Base-by-base conservation (phyloP, 2,888 invertebrate species). In the Odontocolon sp. region DNA sequence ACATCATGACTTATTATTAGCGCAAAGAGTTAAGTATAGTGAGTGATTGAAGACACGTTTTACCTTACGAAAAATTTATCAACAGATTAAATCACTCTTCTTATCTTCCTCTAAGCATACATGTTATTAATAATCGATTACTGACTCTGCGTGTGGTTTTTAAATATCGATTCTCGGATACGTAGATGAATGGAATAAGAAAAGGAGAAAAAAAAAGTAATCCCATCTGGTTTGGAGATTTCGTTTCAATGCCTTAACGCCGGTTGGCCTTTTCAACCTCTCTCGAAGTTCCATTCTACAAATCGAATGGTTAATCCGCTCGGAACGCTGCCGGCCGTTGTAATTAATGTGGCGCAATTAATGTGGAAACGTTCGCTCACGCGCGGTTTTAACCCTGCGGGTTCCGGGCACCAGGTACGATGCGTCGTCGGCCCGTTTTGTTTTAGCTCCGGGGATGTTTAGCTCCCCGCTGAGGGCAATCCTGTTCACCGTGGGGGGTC, bases 301-400 rank as follows among this genome's bases (percentile, higher is more conserved):
- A 80, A 81, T 81, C 80, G 81, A 80, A 81, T 78, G 77, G 80
- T 79, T 81, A 81, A 80, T 81, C 77, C 80, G 73, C 78, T 79
- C 59, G 66, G 81, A 81, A 80, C 73, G 80, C 82, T 85, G 85
- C 86, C 85, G 87, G 86, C 84, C 86, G 81, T 83, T 78, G 86
- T 89, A 89, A 90, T 89, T 89, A 90, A 90, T 90, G 89, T 87
- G 83, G 85, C 83, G 82, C 88, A 88, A 89, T 89, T 89, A 89
- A 88, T 85, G 81, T 83, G 81, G 82, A 85, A 87, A 87, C 86
- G 86, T 83, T 70, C 83, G 84, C 87, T 86, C 85, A 71, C 84
- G 85, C 76, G 67, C 33, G 38, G 18, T n/a, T n/a, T n/a, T 38
- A 23, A 42, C 64, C 61, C 45, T 16, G 52, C 54, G 47, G 61